Evolutionary conservation across 2,888 invertebrate genomes (phyloP), one percentile per base, ranked within the genome.

Genomic region (Hipparchia semele): DNA sequence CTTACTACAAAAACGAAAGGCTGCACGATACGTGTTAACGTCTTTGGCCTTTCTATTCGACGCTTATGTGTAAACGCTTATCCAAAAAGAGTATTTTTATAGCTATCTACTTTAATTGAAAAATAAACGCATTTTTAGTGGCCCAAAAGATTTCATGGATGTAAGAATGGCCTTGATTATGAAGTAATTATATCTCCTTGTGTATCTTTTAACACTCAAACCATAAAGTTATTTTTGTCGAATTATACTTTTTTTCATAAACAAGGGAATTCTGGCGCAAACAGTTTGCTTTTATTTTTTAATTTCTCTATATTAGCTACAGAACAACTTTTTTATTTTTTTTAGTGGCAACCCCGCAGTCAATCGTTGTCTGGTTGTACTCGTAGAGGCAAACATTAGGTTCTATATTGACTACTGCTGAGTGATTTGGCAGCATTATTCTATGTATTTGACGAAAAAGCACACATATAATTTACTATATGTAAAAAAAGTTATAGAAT

Each of bases 401-500:
- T 91, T 90, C 89, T 86, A 81, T 86, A 82, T 86, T 88, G 89
- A 90, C 88, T 86, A 85, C 84, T 89, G 90, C 90, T 86, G 85
- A 86, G 84, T 83, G 86, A 88, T 82, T 85, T 86, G 88, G 90
- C 90, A 90, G 90, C 90, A 90, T 90, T 87, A 90, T 90, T 89
- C 89, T 86, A 89, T 90, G 89, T 90, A 89, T 89, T 89, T 90
- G 89, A 88, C 86, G 88, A 88, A 87, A 65, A 90, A 87, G 91
- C 92, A 92, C 92, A 92, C 92, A 91, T 88, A 88, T 86, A 88
- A 91, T 90, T 90, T 91, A 92, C 91, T 90, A 89, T 91, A 91
- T 92, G 92, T 92, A 92, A 92, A 90, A 86, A 91, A 93, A 90
- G 91, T 91, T 93, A 93, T 93, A 93, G 93, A 93, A 92, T 91